These are phyloP conservation scores for Gobiocypris rarus DNA, from an alignment of 2,113 vertebrate genomes.

Conservation along the genomic window DNA sequence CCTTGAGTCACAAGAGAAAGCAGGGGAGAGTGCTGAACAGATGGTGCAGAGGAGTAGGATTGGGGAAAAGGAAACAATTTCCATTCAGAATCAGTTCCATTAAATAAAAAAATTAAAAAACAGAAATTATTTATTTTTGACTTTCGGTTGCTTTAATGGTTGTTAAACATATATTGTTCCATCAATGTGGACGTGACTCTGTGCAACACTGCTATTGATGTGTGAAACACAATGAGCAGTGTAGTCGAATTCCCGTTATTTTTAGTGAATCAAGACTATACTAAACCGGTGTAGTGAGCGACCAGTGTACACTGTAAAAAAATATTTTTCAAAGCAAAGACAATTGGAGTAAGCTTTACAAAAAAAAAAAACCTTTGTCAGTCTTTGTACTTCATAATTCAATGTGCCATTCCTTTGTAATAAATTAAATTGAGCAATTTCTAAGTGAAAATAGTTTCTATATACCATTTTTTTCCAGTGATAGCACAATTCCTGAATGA, in stretches of 20 bases:
- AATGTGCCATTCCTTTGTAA: too few species aligned
- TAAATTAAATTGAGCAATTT: too few species aligned
- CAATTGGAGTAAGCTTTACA: too few species aligned
- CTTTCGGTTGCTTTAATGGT: not conserved
- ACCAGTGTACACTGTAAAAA: not conserved
- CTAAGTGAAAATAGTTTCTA: too few species aligned
- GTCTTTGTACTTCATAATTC: too few species aligned
- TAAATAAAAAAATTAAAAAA: not conserved
- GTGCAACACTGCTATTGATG: not conserved
- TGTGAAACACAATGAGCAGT: not conserved
- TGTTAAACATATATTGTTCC: not conserved
- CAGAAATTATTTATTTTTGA: not conserved
- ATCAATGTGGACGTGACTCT: not conserved
- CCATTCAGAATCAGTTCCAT: not conserved
- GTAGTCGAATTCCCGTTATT: not conserved
- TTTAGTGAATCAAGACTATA: not conserved
- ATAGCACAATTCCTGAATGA: not conserved
- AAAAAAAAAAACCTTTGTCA: too few species aligned
- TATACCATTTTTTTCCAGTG: too few species aligned
- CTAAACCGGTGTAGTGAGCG: not conserved
- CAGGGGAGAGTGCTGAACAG: constrained; percentile 40
- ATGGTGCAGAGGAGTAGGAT: constrained; percentile 34
- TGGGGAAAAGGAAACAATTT: not conserved
- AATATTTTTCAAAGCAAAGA: too few species aligned
- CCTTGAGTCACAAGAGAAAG: constrained; percentile 72